Conservation (phyloP, 2,888 invertebrate species). For the Agonopterix alstromeriana region DNA sequence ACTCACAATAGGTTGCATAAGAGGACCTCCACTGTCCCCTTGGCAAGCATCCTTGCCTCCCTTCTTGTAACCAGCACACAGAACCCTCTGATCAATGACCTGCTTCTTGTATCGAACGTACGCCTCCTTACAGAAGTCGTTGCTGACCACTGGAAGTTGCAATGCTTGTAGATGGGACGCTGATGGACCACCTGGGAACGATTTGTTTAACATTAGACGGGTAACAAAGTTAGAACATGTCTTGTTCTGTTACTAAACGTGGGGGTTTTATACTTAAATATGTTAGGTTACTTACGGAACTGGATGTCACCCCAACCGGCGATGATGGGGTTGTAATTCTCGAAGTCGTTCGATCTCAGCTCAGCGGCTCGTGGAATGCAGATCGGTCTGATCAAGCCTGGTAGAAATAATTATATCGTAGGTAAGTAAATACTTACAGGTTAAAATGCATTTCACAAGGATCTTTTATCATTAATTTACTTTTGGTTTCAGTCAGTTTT, state of each 20-base stretch:
- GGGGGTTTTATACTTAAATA: no score
- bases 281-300: slow-evolving; percentile 77
- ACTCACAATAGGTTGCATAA: slow-evolving; percentile 79
- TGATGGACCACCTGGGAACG: slow-evolving; percentile 79
- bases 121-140: slow-evolving; percentile 76
- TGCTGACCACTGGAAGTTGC: slow-evolving; percentile 82
- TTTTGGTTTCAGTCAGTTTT: no score
- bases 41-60: slow-evolving; percentile 86
- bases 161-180: slow-evolving; percentile 80
- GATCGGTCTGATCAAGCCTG: slow-evolving; percentile 83
- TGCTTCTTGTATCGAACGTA: slow-evolving; percentile 73
- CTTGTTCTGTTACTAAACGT: no score
- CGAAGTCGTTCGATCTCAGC: slow-evolving; percentile 72
- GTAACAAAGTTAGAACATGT: no score
- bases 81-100: slow-evolving; percentile 75
- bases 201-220: no score
- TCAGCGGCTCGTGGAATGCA: slow-evolving; percentile 81
- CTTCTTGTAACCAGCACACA: slow-evolving; percentile 81
- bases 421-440: background rate
- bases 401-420: slow-evolving; percentile 3
- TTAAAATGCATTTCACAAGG: background rate
- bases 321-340: slow-evolving; percentile 79
- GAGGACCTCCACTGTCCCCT: slow-evolving; percentile 90
- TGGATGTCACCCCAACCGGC: slow-evolving; percentile 89
- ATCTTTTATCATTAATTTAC: background rate